These are phyloP conservation scores for Augochlora pura DNA, from an alignment of 1,140 invertebrate species.

Conservation along the genomic window DNA sequence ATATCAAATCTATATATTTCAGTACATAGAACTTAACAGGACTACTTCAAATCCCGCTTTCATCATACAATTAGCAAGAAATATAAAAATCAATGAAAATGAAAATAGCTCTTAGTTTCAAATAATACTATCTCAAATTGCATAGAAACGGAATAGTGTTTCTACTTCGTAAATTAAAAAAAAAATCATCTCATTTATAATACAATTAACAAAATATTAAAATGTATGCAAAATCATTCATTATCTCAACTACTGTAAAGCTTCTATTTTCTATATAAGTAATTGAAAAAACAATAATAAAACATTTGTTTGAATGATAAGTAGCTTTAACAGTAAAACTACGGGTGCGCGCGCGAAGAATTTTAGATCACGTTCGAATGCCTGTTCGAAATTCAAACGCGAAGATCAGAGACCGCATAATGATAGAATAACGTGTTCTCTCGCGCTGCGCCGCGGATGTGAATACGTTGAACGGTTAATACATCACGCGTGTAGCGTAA, in stretches of 20 bases:
- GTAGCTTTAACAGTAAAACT: background rate
- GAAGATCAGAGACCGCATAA: conserved; percentile 10
- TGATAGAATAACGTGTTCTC: background rate
- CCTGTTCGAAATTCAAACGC: conserved; percentile 29
- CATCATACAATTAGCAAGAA: background rate
- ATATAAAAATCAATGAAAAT: conserved; percentile 1
- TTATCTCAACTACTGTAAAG: no score
- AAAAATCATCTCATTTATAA: background rate
- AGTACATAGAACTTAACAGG: background rate
- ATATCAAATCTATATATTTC: background rate
- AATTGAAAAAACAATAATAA: background rate
- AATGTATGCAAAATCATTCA: background rate
- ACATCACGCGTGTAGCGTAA: conserved; percentile 25
- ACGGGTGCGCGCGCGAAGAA: background rate
- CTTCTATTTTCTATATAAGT: background rate
- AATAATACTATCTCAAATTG: background rate
- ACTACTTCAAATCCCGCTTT: conserved; percentile 2
- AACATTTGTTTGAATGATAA: background rate
- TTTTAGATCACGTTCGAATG: background rate
- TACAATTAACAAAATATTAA: background rate
- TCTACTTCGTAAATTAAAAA: background rate
- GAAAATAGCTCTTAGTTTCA: background rate
- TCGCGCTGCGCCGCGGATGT: conserved; percentile 15
- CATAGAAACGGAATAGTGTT: background rate
- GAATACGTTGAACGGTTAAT: conserved; percentile 56